Evolutionary conservation across 1,140 invertebrate species (phyloP), one percentile per base, ranked within the genome.

Genomic region (Lepidostoma basale): DNA sequence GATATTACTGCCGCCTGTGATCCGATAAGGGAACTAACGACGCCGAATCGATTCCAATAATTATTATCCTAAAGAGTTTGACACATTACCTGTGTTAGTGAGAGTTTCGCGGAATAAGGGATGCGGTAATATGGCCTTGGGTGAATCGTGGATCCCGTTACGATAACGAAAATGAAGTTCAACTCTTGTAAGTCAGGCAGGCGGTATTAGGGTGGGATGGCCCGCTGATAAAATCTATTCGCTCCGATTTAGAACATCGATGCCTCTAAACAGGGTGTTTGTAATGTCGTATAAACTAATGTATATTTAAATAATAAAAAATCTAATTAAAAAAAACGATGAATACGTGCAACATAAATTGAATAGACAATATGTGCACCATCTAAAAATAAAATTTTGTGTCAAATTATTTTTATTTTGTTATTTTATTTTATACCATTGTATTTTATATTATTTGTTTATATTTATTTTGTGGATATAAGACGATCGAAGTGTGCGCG

Each of bases 151-250:
- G 54, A 40, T 39, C 30, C 54, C 54, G 36, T 69, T 65, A 60
- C 68, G 68, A 69, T 69, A 69, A 69, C 33, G 52, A 25, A 69
- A 69, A 69, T 69, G 62, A 69, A 69, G 67, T 69, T 69, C 67
- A 33, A 58, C 47, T 58, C 44, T 63, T 44, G 62, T 64, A 64
- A 39, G 14, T 63, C 67, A 69, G 60, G 45, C 62, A 3, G 54
- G 18, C 12, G 33, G 18, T 39, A 56, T 30, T 28, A 26, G 14
- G 1, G 25, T 8, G 16, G 52, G 25, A 30, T 56, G 52, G 52
- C n/a, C n/a, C n/a, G 52, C n/a, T 56, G 52, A 20, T 33, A 33
- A 45, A 8, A 33, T 56, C 52, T 56, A 18, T 1, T 30, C 33
- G 45, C 52, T 56, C 16, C 8, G 14, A 56, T 14, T n/a, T 14